Conservation (phyloP, 2,113 vertebrate species). For the Erpornis zantholeuca region DNA sequence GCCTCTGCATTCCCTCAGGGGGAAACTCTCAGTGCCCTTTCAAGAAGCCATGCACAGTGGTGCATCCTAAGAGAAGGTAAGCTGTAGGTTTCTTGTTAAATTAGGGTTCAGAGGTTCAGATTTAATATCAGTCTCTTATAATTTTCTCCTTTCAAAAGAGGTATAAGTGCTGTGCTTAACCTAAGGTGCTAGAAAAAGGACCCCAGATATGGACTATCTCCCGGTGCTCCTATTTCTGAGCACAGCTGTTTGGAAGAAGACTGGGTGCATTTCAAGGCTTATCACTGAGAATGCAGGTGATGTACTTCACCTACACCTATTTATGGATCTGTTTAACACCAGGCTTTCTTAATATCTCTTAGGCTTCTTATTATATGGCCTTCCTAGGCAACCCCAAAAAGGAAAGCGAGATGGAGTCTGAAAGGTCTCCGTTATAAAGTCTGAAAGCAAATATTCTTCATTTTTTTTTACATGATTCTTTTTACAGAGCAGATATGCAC, state of each 20-base stretch:
- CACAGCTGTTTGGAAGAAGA: background rate
- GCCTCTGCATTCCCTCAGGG: background rate
- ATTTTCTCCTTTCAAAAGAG: background rate
- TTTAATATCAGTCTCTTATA: background rate
- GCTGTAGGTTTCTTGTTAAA: background rate
- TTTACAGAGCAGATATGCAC: background rate
- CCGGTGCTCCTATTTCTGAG: background rate
- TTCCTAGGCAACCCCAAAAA: background rate
- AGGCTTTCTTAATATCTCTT: background rate
- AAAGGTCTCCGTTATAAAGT: background rate
- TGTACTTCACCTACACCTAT: background rate
- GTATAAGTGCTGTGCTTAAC: background rate
- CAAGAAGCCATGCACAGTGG: background rate
- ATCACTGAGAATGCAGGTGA: background rate
- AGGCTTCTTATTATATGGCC: background rate
- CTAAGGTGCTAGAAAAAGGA: background rate
- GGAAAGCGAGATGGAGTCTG: background rate
- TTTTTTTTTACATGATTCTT: rapidly evolving
- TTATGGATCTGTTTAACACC: background rate
- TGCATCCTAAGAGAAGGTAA: background rate
- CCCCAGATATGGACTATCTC: background rate
- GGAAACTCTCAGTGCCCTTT: background rate
- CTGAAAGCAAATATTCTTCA: background rate
- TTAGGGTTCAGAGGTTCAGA: background rate
- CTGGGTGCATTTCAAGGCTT: background rate